Conservation (phyloP, 2,797 vertebrate species). For the Pitangus sulphuratus region DNA sequence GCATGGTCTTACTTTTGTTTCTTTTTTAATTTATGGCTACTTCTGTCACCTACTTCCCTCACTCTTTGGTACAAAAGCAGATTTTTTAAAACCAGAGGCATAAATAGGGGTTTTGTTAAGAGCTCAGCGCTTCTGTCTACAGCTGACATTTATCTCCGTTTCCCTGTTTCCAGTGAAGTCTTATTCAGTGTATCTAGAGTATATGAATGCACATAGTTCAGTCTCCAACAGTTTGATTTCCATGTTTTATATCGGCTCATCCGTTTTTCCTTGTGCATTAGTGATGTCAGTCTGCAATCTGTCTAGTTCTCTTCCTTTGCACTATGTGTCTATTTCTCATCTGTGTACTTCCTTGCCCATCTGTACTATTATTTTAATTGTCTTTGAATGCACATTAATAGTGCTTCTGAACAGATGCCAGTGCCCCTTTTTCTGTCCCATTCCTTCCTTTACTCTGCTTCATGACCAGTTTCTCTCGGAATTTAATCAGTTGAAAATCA, state of each 20-base stretch:
- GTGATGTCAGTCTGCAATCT: conserved; percentile 1
- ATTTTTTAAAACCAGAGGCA: background rate
- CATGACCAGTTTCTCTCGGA: background rate
- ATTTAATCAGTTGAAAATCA: background rate
- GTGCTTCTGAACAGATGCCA: background rate
- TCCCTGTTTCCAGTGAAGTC: background rate
- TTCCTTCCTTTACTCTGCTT: conserved; percentile 17
- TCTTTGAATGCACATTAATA: conserved; percentile 12
- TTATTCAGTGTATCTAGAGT: background rate
- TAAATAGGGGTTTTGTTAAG: background rate
- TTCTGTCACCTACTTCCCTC: background rate
- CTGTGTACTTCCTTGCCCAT: conserved; percentile 47
- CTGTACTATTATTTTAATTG: conserved; percentile 33
- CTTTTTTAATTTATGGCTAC: background rate
- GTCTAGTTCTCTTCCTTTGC: conserved; percentile 13
- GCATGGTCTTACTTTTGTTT: background rate
- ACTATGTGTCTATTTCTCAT: background rate
- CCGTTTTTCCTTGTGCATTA: background rate
- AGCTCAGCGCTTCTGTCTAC: background rate
- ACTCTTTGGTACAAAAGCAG: background rate
- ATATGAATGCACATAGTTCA: background rate
- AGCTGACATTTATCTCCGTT: background rate
- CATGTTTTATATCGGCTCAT: background rate
- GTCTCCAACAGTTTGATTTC: background rate
- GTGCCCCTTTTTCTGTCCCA: background rate